These are phyloP conservation scores for Drosophila truncata DNA, from an alignment of 1,140 invertebrate genomes.

Conservation along the genomic window DNA sequence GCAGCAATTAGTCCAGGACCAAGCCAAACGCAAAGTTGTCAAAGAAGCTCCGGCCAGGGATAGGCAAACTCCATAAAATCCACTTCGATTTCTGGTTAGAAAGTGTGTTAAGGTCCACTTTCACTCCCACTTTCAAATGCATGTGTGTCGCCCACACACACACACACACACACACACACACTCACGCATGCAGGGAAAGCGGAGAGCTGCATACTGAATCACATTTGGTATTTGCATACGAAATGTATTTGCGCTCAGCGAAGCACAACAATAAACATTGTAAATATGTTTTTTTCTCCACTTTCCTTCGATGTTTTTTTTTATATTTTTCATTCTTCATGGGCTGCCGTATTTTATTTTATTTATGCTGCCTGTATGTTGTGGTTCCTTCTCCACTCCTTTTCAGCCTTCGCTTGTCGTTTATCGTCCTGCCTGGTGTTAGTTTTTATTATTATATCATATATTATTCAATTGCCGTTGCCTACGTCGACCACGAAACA, in stretches of 20 bases:
- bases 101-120: conserved; percentile 43
- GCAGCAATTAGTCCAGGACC: conserved; percentile 66
- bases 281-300: conserved; percentile 65
- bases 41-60: conserved; percentile 10
- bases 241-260: conserved; percentile 80
- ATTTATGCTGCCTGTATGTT: conserved; percentile 40
- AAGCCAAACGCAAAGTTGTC: conserved; percentile 37
- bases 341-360: conserved; percentile 35
- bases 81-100: conserved; percentile 36
- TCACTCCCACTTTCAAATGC: conserved; percentile 40
- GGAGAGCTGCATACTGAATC: conserved; percentile 67
- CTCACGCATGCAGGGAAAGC: conserved; percentile 11
- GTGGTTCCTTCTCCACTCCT: conserved; percentile 28
- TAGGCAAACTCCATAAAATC: not conserved
- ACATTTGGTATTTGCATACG: conserved; percentile 79
- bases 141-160: conserved; percentile 44
- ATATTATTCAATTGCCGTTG: conserved; percentile 70
- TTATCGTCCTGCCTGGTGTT: conserved; percentile 53
- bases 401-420: conserved; percentile 37
- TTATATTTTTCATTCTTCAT: conserved; percentile 14
- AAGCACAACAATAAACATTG: conserved; percentile 84
- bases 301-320: conserved; percentile 18
- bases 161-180: conserved; percentile 7
- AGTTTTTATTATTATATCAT: conserved; percentile 74
- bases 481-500: conserved; percentile 20